Base-by-base conservation (phyloP, 2,113 vertebrate genomes). In the Tricholaema leucomelas region DNA sequence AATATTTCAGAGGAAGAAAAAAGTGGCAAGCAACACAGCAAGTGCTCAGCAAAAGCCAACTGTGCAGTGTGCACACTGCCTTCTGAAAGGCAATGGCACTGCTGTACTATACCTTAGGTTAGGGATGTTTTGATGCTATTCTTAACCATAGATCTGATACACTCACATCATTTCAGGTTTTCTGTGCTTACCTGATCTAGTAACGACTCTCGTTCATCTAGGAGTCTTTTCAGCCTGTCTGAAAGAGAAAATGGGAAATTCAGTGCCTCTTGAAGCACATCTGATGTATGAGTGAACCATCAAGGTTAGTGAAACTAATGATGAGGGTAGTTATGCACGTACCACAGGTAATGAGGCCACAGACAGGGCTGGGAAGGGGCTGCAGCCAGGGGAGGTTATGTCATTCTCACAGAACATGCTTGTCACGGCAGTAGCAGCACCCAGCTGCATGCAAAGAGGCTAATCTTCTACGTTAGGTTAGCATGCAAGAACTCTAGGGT, bases 221-320 rank as follows among this genome's bases (percentile, higher is more conserved):
- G 91, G 72, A 99, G 98, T 87, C 98, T 99, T 95, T 98, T 98
- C 96, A 99, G 96, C 83, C 98, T 99, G 94, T 99, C 99, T 99
- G 95, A 33, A 98, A 98, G 94, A 97, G 66, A 96, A 96, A 94
- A 93, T 13, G 24, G 7, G 59, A 74, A 84, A 81, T 87, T 91
- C 70, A 94, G 85, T 14, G 80, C 52, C 1, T 13, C 10, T 9
- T 58, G 15, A 93, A 73, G 54, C 3, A 7, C 69, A 21, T 19
- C 42, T 58, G 55, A 42, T 33, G 3, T 3, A 23, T 13, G 60
- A 33, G 40, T 1, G 38, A 77, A 24, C 44, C 10, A 2, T 14
- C 16, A 19, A 25, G 92, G 96, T 97, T 97, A 97, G 97, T 94
- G 95, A 40, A 64, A 89, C n/a, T 40, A 82, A 83, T 50, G 94